phyloP scores from a whole-genome alignment of 2,113 vertebrate genomes.

The Fregetta grallaria region DNA sequence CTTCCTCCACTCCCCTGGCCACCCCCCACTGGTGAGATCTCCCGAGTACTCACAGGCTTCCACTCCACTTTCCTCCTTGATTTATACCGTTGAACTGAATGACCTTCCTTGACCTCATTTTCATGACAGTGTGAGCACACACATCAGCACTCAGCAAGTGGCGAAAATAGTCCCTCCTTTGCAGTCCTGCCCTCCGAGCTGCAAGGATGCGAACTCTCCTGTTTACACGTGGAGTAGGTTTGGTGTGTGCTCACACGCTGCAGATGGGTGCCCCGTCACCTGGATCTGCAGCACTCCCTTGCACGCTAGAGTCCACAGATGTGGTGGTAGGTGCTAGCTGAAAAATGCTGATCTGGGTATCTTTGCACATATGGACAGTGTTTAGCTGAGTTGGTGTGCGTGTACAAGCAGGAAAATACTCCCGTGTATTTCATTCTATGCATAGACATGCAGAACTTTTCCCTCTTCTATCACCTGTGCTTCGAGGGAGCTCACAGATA shows the following conservation, averaged over 20 bases:
- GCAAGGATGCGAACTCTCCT: neutral
- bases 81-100: conserved; percentile 58
- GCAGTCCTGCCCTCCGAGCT: neutral
- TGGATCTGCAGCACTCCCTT: neutral
- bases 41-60: conserved; percentile 48
- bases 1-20: neutral
- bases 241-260: neutral
- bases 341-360: neutral
- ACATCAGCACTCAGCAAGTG: neutral
- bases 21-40: conserved; percentile 9
- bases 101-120: conserved; percentile 70
- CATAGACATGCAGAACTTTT: too few relatives aligned
- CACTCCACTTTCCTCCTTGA: conserved; percentile 59
- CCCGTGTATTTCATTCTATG: neutral
- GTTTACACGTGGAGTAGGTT: rapidly evolving
- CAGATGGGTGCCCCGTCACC: neutral
- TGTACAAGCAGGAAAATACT: neutral
- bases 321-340: neutral
- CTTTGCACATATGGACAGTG: neutral
- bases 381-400: neutral
- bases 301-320: rapidly evolving
- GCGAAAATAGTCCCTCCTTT: neutral
- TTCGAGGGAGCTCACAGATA: neutral
- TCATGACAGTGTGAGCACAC: conserved; percentile 46
- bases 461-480: neutral